A percentile compares a stretch with the other conserved stretches of the same genome.
Conservation (phyloP, 1,140 invertebrate genomes). For the Brachionus rotundiformis region DNA sequence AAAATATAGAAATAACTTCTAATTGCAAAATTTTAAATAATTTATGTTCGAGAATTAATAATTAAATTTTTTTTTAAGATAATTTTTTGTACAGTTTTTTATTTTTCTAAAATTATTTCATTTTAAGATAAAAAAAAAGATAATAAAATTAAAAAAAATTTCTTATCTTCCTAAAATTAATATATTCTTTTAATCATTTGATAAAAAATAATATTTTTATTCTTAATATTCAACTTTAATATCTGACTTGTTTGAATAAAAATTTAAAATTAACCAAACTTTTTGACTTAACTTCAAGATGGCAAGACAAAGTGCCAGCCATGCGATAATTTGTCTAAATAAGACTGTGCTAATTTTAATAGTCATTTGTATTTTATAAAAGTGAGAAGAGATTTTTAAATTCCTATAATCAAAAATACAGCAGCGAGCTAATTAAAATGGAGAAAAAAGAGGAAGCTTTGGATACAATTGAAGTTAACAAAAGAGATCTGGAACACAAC, state of each 20-base stretch:
- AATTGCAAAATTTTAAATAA: slow-evolving; percentile 13
- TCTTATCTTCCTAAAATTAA: no score
- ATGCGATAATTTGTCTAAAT: slow-evolving; percentile 4
- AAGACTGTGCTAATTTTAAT: neutral
- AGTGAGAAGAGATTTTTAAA: neutral
- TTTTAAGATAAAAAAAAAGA: no score
- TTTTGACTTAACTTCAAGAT: neutral
- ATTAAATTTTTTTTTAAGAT: neutral
- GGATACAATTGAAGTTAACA: neutral
- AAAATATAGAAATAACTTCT: neutral
- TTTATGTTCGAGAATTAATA: neutral
- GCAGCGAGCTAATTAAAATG: neutral
- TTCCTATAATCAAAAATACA: neutral
- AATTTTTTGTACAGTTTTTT: no score
- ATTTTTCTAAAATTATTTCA: no score
- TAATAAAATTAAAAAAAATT: neutral
- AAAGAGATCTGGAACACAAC: neutral
- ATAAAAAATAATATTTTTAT: neutral
- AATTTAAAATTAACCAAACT: neutral
- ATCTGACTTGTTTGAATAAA: neutral
- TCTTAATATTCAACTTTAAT: neutral
- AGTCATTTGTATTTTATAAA: neutral
- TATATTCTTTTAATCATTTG: no score
- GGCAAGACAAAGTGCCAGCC: neutral
- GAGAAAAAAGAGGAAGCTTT: neutral